These are phyloP conservation scores for Ochlodes sylvanus DNA, from an alignment of 2,888 invertebrate genomes.

Conservation along the genomic window DNA sequence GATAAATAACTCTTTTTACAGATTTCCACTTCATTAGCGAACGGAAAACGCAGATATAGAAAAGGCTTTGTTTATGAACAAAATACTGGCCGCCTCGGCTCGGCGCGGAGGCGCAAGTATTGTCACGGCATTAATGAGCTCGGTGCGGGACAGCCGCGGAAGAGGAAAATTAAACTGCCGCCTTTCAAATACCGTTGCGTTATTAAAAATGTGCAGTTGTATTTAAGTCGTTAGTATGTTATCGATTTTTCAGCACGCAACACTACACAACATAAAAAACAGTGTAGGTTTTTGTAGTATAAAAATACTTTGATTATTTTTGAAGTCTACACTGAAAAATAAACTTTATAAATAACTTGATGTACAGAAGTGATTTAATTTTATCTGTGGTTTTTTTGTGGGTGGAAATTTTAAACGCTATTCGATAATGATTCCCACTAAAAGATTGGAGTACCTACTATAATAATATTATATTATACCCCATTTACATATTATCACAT, in stretches of 20 bases:
- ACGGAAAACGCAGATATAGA: constrained; percentile 41
- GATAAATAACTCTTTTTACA: constrained; percentile 19
- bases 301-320: too few species aligned
- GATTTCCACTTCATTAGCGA: constrained; percentile 31
- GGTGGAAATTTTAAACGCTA: too few species aligned
- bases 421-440: too few species aligned
- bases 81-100: constrained; percentile 41
- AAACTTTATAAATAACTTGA: too few species aligned
- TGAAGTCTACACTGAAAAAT: too few species aligned
- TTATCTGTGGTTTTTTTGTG: too few species aligned
- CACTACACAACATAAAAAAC: too few species aligned
- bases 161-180: constrained; percentile 84
- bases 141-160: constrained; percentile 74
- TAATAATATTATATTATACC: too few species aligned
- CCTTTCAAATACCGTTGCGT: constrained; percentile 78
- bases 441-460: too few species aligned
- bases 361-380: too few species aligned
- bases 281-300: too few species aligned
- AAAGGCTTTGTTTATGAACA: constrained; percentile 58
- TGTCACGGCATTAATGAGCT: constrained; percentile 79
- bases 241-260: not conserved
- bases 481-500: too few species aligned
- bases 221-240: constrained; percentile 3
- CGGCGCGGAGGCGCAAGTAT: constrained; percentile 68
- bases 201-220: constrained; percentile 65